A percentile compares a stretch with the other conserved stretches of the same genome.
Conservation (phyloP, 2,797 vertebrate species). For the Chelidonichthys spinosus region DNA sequence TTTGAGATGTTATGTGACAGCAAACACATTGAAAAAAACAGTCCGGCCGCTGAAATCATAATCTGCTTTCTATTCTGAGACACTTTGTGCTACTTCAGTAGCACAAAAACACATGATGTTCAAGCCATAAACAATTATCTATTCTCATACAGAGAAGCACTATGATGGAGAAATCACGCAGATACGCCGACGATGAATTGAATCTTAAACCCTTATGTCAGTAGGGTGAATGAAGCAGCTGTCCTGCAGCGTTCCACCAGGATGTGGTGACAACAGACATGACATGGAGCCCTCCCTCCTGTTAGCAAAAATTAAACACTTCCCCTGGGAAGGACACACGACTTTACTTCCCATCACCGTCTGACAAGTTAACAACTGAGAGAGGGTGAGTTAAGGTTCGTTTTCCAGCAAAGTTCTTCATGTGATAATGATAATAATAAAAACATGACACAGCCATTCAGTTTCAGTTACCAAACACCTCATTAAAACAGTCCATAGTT, state of each 20-base stretch:
- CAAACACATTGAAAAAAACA: constrained; percentile 16
- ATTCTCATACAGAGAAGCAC: constrained; percentile 22
- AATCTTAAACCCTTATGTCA: constrained; percentile 24
- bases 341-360: constrained; percentile 25
- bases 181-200: not conserved
- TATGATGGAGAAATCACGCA: not conserved
- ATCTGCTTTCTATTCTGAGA: constrained; percentile 46
- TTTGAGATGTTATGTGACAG: constrained; percentile 41
- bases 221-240: constrained; percentile 36
- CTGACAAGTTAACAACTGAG: constrained; percentile 9
- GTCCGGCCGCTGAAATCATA: constrained; percentile 18
- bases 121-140: constrained; percentile 46
- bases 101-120: constrained; percentile 24
- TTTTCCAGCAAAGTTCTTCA: not conserved
- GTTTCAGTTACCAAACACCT: not conserved
- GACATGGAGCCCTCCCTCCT: constrained; percentile 26
- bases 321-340: constrained; percentile 20
- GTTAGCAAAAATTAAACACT: constrained; percentile 50
- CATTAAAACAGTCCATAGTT: not conserved
- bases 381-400: not conserved
- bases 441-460: not conserved
- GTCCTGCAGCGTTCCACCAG: constrained; percentile 25
- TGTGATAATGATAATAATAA: not conserved
- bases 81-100: constrained; percentile 14
- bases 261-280: constrained; percentile 48